These are phyloP conservation scores for Bergia puertoricense DNA, from an alignment of 92 coral and sea anemone species.

Conservation along the genomic window DNA sequence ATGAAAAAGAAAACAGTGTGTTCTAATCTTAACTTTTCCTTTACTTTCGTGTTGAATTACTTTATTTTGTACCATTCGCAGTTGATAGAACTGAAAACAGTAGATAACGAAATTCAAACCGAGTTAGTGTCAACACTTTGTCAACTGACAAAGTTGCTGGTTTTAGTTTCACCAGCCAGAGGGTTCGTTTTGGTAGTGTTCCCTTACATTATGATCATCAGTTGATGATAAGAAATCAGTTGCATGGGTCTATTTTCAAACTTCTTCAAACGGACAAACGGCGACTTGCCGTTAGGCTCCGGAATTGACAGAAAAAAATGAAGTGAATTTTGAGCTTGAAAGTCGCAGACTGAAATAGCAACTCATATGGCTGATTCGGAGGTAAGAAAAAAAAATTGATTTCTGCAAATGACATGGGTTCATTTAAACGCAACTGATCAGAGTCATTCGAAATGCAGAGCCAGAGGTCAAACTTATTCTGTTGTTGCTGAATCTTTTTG, in stretches of 20 bases:
- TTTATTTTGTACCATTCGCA: no score
- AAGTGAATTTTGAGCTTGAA: neutral
- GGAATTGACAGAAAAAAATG: neutral
- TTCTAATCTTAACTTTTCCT: no score
- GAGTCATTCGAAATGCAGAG: no score
- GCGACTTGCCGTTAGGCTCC: neutral
- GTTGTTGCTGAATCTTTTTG: neutral
- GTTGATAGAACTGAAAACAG: no score
- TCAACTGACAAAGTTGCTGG: no score
- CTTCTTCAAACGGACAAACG: neutral
- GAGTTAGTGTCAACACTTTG: no score
- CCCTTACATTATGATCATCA: neutral
- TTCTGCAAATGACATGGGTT: neutral
- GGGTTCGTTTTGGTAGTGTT: neutral
- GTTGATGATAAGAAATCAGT: neutral
- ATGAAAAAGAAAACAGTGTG: no score
- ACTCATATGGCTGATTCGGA: neutral
- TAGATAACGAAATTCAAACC: no score
- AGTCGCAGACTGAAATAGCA: neutral
- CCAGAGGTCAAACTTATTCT: no score
- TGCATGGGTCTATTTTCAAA: neutral
- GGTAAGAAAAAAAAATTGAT: neutral
- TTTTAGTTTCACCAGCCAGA: neutral
- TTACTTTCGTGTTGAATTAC: no score
- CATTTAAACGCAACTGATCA: no score